Percentiles rank a stretch among this genome's conserved stretches.
These are phyloP conservation scores for Labroides dimidiatus DNA, from an alignment of 2,797 vertebrate genomes.

Conservation along the genomic window DNA sequence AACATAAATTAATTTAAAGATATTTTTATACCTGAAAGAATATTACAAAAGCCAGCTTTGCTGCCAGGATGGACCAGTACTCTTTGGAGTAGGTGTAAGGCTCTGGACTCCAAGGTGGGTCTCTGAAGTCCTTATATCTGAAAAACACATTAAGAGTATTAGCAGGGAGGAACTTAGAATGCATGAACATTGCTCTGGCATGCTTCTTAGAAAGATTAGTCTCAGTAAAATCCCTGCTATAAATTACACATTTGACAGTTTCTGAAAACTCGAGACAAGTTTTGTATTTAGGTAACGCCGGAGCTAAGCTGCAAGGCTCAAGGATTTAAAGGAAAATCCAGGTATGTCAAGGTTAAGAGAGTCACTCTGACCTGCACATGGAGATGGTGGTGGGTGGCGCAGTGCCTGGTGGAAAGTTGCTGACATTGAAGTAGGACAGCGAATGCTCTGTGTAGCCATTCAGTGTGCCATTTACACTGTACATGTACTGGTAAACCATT, in stretches of 20 bases:
- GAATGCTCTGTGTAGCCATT: conserved; percentile 96
- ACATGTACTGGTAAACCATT: conserved; percentile 95
- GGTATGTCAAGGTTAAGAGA: conserved; percentile 45
- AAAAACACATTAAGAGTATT: conserved; percentile 39
- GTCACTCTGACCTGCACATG: conserved; percentile 91
- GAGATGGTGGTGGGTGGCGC: conserved; percentile 89
- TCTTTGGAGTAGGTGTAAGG: conserved; percentile 96
- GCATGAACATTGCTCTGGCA: not conserved
- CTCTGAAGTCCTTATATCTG: conserved; percentile 98
- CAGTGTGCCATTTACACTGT: conserved; percentile 93
- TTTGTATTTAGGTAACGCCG: conserved; percentile 24
- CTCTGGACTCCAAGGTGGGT: conserved; percentile 92
- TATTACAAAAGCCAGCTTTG: conserved; percentile 95
- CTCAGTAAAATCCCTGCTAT: conserved; percentile 25
- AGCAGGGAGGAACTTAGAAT: not conserved
- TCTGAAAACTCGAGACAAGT: conserved; percentile 17
- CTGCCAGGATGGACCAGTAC: conserved; percentile 95
- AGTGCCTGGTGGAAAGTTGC: conserved; percentile 90
- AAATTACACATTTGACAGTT: conserved; percentile 31
- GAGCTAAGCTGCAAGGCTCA: conserved; percentile 48
- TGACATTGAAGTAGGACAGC: conserved; percentile 96
- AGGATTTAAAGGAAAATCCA: conserved; percentile 44
- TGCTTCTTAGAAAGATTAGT: conserved; percentile 6
- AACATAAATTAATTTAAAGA: conserved; percentile 14
- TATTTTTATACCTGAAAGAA: conserved; percentile 91